These are phyloP conservation scores for Rhopilema esculentum DNA, from an alignment of 30 jellyfish, hydroid and myxozoan genomes.

Conservation along the genomic window DNA sequence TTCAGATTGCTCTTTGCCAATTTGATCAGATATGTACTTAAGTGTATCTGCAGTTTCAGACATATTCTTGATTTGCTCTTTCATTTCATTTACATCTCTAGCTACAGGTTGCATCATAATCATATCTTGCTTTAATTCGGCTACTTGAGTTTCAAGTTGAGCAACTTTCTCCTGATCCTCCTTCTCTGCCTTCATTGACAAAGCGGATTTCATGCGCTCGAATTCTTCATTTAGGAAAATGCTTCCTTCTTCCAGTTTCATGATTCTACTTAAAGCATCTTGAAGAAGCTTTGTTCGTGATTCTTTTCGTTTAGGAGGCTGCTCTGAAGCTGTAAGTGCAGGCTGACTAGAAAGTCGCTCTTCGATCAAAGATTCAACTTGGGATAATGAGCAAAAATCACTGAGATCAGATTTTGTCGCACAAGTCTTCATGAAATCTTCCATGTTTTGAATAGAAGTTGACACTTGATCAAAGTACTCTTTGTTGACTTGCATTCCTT, in stretches of 20 bases:
- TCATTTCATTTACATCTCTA: conserved; percentile 10
- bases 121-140: conserved; percentile 19
- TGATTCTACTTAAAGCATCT: conserved; percentile 27
- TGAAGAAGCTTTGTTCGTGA: conserved; percentile 55
- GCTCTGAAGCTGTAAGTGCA: conserved; percentile 18
- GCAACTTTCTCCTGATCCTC: conserved; percentile 13
- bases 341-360: conserved; percentile 39
- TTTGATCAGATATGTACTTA: conserved; percentile 8
- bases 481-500: too few species aligned
- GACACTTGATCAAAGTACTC: not conserved
- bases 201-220: not conserved
- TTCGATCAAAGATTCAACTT: conserved; percentile 50
- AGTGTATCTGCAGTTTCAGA: conserved; percentile 9
- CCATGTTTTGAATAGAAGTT: conserved; percentile 29
- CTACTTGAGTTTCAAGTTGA: conserved; percentile 1
- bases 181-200: conserved; percentile 14
- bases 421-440: conserved; percentile 21
- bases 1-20: conserved; percentile 32
- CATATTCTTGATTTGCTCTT: conserved; percentile 1
- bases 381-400: conserved; percentile 49
- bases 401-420: conserved; percentile 51
- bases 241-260: conserved; percentile 33
- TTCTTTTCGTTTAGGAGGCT: conserved; percentile 42
- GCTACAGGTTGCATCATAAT: conserved; percentile 6
- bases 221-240: conserved; percentile 35